Evolutionary conservation across 2,113 vertebrate genomes (phyloP).

Genomic region (Rallus limicola): DNA sequence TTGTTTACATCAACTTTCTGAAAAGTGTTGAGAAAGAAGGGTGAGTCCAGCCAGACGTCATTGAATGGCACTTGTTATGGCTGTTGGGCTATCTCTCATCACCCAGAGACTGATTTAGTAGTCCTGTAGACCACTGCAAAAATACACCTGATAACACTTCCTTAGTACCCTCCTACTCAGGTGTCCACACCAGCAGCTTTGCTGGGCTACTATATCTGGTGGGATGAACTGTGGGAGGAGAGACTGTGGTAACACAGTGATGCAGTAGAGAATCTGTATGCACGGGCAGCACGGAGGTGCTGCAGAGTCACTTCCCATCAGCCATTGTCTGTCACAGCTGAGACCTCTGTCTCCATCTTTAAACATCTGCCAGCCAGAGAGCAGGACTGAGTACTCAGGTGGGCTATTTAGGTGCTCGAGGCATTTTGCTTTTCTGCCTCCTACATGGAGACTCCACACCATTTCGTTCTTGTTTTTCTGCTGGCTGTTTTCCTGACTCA

Average conservation of each 20-base stretch:
- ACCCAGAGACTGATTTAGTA: rapidly evolving
- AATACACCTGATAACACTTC: background rate
- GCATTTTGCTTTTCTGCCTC: background rate
- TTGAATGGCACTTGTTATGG: background rate
- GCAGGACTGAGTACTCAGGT: background rate
- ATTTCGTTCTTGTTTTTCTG: background rate
- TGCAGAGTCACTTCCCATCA: background rate
- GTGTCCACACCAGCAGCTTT: background rate
- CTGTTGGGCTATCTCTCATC: background rate
- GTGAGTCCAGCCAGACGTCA: background rate
- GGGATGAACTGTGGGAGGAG: background rate
- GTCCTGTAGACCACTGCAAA: background rate
- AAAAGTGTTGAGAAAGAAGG: background rate
- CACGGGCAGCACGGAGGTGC: background rate
- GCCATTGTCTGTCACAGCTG: background rate
- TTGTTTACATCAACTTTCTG: background rate
- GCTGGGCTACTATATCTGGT: background rate
- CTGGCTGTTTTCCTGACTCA: background rate
- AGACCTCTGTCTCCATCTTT: background rate
- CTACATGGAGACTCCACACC: background rate
- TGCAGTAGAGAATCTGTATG: background rate
- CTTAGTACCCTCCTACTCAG: background rate
- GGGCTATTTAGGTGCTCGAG: background rate
- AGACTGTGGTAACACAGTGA: background rate
- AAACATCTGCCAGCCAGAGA: background rate